Base-by-base conservation (phyloP, 2,888 invertebrate species). In the Chorisops tibialis region DNA sequence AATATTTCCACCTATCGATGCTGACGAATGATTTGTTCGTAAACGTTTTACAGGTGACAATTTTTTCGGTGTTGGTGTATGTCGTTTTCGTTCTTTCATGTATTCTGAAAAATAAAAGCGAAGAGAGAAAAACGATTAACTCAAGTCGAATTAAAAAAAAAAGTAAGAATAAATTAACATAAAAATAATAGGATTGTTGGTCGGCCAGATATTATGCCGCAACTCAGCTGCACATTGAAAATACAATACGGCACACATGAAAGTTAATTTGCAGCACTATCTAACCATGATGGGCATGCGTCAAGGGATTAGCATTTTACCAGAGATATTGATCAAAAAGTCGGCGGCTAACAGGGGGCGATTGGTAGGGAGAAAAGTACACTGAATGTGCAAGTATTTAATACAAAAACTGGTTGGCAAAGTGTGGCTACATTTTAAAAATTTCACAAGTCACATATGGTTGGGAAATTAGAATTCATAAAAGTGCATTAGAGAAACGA, bases 41-140 rank as follows among this genome's bases (percentile, higher is more conserved):
- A 75, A 70, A 60, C 76, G 75, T 71, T 77, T 77, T 35, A 56
- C 47, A 59, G 72, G 71, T 65, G 76, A 76, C 61, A 74, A 67
- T 71, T 77, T 77, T 67, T 76, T 77, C 51, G 77, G 75, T 56
- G 66, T 61, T 62, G 77, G 73, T 68, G 77, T 75, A 49, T 77
- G 72, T 37, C 78, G 76, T 69, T 78, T 78, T 66, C 78, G 77
- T 69, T 78, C 77, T 69, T 78, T 78, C 75, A 78, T 76, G 68
- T 76, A 78, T 68, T 78, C 78, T 78, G 71, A 35, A 75, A 74
- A 62, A 16, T 14, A 48, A 24, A 11, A 41, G n/a, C n/a, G n/a
- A 35, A 50, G 18, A 50, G 14, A 21, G 16, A 45, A 30, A 2
- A 7, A 30, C 5, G 30, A 30, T 30, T 30, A 30, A 9, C 9